Conservation (phyloP, 2,113 vertebrate genomes). For the Peromyscus leucopus region DNA sequence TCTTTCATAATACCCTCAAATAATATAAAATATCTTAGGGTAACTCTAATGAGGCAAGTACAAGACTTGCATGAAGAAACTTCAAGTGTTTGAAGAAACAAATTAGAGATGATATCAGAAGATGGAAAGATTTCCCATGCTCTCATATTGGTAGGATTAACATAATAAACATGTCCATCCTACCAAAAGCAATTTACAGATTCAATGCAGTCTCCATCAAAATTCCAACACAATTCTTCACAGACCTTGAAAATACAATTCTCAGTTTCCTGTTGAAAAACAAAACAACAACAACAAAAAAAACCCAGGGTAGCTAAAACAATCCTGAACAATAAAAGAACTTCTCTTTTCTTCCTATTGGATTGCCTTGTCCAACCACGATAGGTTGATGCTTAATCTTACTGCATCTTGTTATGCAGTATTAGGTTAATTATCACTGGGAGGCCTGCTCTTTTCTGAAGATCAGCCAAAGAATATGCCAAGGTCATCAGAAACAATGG, state of each 20-base stretch:
- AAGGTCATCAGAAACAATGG: conserved; percentile 86
- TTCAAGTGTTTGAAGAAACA: neutral
- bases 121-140: neutral
- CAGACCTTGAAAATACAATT: neutral
- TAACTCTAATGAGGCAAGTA: neutral
- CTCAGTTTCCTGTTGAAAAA: neutral
- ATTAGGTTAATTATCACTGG: neutral
- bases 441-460: neutral
- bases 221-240: neutral
- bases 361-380: neutral
- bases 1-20: neutral
- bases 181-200: neutral
- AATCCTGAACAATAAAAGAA: neutral
- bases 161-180: neutral
- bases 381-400: neutral
- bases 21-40: neutral
- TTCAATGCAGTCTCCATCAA: neutral
- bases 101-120: neutral
- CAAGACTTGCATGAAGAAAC: neutral
- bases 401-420: neutral
- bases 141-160: neutral
- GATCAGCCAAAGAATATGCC: conserved; percentile 88
- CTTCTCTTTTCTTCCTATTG: neutral
- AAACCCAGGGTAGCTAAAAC: neutral
- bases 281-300: too few species aligned